Conservation (phyloP, 2,888 invertebrate species). For the Thymelicus lineola region DNA sequence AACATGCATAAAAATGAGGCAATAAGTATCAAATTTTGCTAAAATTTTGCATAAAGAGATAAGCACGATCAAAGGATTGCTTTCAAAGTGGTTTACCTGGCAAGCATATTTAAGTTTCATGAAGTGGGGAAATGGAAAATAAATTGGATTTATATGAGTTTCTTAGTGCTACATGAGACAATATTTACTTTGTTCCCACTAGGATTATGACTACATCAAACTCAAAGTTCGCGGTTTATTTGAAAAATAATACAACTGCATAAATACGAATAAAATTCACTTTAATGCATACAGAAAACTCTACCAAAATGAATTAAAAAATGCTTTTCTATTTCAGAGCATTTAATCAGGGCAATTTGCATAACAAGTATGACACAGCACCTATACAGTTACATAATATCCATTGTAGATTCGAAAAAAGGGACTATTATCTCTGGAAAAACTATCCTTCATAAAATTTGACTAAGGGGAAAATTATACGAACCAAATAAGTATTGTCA, state of each 20-base stretch:
- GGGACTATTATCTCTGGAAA: too few species aligned
- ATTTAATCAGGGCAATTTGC: too few species aligned
- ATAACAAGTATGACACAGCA: too few species aligned
- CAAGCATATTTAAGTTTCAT: slow-evolving; percentile 84
- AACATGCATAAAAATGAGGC: slow-evolving; percentile 46
- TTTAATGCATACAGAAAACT: not conserved
- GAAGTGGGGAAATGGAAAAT: slow-evolving; percentile 84
- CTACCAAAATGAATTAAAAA: not conserved
- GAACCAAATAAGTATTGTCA: slow-evolving; percentile 5
- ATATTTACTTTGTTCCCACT: slow-evolving; percentile 74
- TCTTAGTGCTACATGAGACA: slow-evolving; percentile 72
- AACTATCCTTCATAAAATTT: not conserved
- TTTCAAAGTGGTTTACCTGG: slow-evolving; percentile 82
- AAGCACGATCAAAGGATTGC: slow-evolving; percentile 82
- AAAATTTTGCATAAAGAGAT: slow-evolving; percentile 79
- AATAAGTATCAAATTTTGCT: slow-evolving; percentile 73
- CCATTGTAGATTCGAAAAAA: too few species aligned
- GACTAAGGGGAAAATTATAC: not conserved
- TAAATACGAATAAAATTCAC: not conserved
- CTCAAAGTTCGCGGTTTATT: slow-evolving; percentile 55
- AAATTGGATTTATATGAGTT: slow-evolving; percentile 83
- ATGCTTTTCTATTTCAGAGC: too few species aligned
- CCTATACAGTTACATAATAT: too few species aligned
- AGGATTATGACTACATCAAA: slow-evolving; percentile 58
- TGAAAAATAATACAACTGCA: slow-evolving; percentile 44